Evolutionary conservation across 2,888 invertebrate genomes (phyloP).

Genomic region (Tenthredo distinguenda): DNA sequence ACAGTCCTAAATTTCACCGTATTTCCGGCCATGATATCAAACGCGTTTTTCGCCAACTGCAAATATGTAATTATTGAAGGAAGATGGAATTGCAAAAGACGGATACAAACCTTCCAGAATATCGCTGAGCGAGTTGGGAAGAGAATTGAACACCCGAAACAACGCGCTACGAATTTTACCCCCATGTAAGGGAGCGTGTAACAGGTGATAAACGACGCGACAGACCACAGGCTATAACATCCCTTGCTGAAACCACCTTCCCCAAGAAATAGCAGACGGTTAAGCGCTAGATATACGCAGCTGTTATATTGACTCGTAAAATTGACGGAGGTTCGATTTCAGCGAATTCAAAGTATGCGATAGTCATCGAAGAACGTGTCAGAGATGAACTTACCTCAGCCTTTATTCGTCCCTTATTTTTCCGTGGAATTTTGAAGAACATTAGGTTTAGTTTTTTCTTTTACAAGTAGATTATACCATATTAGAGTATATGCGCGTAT

Average conservation of each 20-base stretch:
- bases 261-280: background rate
- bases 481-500: no score
- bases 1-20: no score
- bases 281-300: background rate
- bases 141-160: background rate
- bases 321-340: conserved; percentile 13
- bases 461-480: background rate
- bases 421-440: background rate
- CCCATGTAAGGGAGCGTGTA: background rate
- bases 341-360: background rate
- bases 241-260: background rate
- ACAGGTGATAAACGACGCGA: conserved; percentile 39
- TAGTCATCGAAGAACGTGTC: background rate
- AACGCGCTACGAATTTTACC: background rate
- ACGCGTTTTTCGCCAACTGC: no score
- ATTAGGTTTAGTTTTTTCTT: background rate
- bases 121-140: background rate
- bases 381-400: background rate
- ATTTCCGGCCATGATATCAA: no score
- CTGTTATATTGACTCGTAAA: background rate
- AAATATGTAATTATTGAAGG: no score
- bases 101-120: background rate
- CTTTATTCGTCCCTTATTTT: background rate
- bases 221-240: background rate
- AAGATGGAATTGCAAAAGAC: background rate